Base-by-base conservation (phyloP, 2,113 vertebrate genomes). In the Dicrurus megarhynchus region DNA sequence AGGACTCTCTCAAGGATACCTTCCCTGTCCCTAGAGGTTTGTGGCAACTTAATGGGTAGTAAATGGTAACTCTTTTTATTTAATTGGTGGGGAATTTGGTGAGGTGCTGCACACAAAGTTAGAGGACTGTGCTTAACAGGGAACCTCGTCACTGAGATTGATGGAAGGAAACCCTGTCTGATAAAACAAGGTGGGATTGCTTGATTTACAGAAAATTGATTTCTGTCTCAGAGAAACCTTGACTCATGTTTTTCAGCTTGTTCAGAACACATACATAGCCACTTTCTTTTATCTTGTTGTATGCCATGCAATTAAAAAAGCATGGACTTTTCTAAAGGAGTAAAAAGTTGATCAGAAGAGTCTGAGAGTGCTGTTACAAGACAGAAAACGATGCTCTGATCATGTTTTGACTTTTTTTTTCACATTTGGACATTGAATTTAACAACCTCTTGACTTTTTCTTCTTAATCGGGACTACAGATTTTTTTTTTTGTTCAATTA, bases 81-180 rank as follows among this genome's bases (percentile, higher is more conserved):
- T 50, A 42, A 23, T 52, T 71, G 21, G 23, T 79, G 18, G 13
- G 41, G 39, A 65, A 61, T 26, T 44, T 46, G 30, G 20, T 89
- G 53, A 52, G 65, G 39, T 75, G 70, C 16, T 46, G 11, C 10
- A 13, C 22, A 7, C 32, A 52, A 42, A 47, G 32, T 20, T 67
- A 44, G 39, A 74, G n/a, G 32, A 14, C 10, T 1, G 1, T 59
- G 35, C 11, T 79, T 49, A 61, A 10, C 8, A 49, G 42, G 32
- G 26, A 60, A 11, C 26, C 23, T 83, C 27, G 28, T 56, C 7
- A 49, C 0, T 3, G 7, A 23, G 52, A 8, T 0, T 55, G 32
- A 24, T 27, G 63, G 55, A 56, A 83, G 78, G 23, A 82, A 88
- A 52, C 4, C 15, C 37, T 82, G 28, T 37, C 24, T 83, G 67